Percentiles rank a stretch among this genome's conserved stretches.
These are phyloP conservation scores for Hyposmocoma kahamanoa DNA, from an alignment of 1,140 invertebrate genomes.

Conservation along the genomic window DNA sequence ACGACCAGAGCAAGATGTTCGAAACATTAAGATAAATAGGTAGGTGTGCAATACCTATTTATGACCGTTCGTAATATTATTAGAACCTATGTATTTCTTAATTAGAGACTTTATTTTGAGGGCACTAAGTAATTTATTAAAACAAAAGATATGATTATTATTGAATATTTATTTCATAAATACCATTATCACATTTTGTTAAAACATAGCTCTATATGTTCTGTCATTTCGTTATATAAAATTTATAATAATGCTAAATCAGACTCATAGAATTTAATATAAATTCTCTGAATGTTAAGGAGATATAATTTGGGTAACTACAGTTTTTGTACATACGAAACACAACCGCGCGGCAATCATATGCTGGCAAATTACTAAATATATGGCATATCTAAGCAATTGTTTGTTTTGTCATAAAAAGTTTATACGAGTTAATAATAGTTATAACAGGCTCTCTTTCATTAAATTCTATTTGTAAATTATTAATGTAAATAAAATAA, in stretches of 20 bases:
- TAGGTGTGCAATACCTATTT: too few species aligned
- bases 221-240: slow-evolving; percentile 35
- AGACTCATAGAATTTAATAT: slow-evolving; percentile 70
- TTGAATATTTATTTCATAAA: slow-evolving; percentile 50
- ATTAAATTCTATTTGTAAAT: too few species aligned
- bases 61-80: too few species aligned
- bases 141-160: slow-evolving; percentile 13
- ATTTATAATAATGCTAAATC: slow-evolving; percentile 47
- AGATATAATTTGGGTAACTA: slow-evolving; percentile 61
- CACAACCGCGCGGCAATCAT: slow-evolving; percentile 67
- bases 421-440: too few species aligned
- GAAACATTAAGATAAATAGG: too few species aligned
- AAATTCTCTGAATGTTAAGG: slow-evolving; percentile 59
- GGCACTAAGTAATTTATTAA: background rate
- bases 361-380: slow-evolving; percentile 28
- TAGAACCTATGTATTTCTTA: too few species aligned
- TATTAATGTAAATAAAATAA: slow-evolving; percentile 12
- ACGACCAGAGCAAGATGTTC: too few species aligned
- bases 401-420: too few species aligned
- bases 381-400: too few species aligned
- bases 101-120: too few species aligned
- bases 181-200: slow-evolving; percentile 61
- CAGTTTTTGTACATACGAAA: slow-evolving; percentile 58
- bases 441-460: too few species aligned
- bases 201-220: slow-evolving; percentile 1